Evolutionary conservation across 64 coral and sea anemone genomes (phyloP).

Genomic region (Porites lutea): DNA sequence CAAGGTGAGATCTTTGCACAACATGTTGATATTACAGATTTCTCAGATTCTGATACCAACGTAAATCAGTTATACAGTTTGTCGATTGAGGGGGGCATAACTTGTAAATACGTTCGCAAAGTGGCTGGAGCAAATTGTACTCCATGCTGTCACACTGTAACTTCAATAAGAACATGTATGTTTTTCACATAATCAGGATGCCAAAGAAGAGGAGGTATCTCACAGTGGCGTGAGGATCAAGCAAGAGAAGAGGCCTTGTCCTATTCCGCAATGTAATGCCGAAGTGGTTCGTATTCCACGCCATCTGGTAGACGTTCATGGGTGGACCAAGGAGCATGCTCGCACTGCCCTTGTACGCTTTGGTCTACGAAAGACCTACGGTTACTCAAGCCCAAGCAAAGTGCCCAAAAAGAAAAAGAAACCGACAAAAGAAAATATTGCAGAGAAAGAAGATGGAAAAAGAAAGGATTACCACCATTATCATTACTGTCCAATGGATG

Average conservation of each 20-base stretch:
- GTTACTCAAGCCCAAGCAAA: constrained; percentile 15
- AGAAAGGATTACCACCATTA: constrained; percentile 38
- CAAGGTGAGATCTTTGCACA: no score
- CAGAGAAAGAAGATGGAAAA: neutral
- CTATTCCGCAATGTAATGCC: neutral
- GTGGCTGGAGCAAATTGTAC: no score
- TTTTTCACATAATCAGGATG: neutral
- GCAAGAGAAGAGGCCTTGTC: constrained; percentile 13
- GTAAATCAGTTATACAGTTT: no score
- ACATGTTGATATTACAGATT: no score
- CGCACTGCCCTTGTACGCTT: neutral
- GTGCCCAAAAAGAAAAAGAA: constrained; percentile 16
- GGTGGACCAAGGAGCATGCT: constrained; percentile 31
- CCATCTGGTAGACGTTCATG: constrained; percentile 26
- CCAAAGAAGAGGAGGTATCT: neutral
- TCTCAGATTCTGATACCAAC: no score
- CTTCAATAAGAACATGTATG: neutral
- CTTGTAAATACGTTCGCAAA: no score
- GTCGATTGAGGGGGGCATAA: no score
- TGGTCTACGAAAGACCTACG: constrained; percentile 30
- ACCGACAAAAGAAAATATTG: neutral
- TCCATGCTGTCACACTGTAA: neutral
- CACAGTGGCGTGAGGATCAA: neutral
- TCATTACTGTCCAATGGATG: constrained; percentile 38
- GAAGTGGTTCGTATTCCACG: constrained; percentile 32